Evolutionary conservation across 2,797 vertebrate species (phyloP).

Genomic region (Glyptemys insculpta): DNA sequence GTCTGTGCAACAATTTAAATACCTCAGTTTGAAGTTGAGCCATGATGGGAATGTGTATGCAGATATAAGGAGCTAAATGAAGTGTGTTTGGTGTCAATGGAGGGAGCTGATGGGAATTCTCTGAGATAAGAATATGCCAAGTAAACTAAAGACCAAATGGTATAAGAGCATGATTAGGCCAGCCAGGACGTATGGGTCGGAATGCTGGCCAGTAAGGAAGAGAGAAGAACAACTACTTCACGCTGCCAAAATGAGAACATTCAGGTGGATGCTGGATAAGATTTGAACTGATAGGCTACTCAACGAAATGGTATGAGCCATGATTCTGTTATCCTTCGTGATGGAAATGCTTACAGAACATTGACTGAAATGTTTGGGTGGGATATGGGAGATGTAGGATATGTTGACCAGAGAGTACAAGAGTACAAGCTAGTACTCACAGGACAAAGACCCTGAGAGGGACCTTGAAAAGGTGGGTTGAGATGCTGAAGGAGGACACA

Average conservation of each 20-base stretch:
- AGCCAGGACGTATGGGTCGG: background rate
- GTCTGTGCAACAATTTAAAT: background rate
- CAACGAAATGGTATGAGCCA: background rate
- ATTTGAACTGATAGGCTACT: background rate
- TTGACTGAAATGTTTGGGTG: background rate
- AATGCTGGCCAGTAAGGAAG: background rate
- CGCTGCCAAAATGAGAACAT: background rate
- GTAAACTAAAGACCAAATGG: background rate
- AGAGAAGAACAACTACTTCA: background rate
- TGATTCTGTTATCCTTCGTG: background rate
- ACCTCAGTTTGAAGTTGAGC: background rate
- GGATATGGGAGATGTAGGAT: background rate
- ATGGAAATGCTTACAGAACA: background rate
- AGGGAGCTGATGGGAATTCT: background rate
- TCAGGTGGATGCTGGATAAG: background rate
- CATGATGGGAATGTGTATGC: background rate
- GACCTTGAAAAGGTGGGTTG: background rate
- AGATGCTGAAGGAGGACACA: background rate
- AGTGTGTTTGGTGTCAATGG: background rate
- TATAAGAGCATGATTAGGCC: background rate
- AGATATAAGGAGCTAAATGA: background rate
- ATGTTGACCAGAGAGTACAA: background rate
- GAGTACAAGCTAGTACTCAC: background rate
- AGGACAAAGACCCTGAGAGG: background rate
- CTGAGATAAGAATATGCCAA: background rate